Evolutionary conservation across 2,113 vertebrate species (phyloP), one percentile per base, ranked within the genome.

Genomic region (Phalacrocorax pelagicus): DNA sequence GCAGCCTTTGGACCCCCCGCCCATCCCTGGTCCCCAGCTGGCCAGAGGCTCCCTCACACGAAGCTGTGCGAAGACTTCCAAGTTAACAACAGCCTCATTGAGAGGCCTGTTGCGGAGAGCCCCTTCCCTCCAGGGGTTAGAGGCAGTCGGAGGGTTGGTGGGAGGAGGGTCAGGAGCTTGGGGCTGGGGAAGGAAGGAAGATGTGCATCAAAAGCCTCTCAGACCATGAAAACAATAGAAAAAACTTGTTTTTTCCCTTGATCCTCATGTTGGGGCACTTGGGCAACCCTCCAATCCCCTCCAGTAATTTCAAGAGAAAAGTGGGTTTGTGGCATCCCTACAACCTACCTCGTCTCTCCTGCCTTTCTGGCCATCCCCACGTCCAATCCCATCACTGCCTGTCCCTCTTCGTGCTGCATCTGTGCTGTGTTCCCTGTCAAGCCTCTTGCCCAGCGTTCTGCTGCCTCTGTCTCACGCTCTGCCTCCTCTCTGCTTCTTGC

Each of bases 171-270:
- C 51, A 15, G 90, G 72, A 80, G 83, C 61, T 75, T 16, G 63
- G 63, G 71, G 40, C 63, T 86, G 18, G 38, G 83, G 61, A 66
- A 79, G 86, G 59, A 90, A 83, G 90, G 92, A 83, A 90, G 85
- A 71, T 91, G 75, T 21, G 78, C 82, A 67, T 83, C 65, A 65
- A 86, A 91, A 75, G 63, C 46, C 32, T 75, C 54, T 86, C 69
- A 22, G 77, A 20, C 72, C 78, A 6, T n/a, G 71, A 82, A 86
- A 94, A 88, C 86, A 91, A 82, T 86, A 57, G 80, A 12, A 26
- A 61, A 73, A 73, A 30, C 1, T 22, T 10, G 2, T 2, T 66
- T 87, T 90, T 91, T 40, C 11, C 49, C 20, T 74, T 11, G 22
- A 40, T 72, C 66, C 44, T 94, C 57, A 5, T 36, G 13, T 82